Conservation (phyloP, 2,888 invertebrate genomes). For the Limnephilus marmoratus region DNA sequence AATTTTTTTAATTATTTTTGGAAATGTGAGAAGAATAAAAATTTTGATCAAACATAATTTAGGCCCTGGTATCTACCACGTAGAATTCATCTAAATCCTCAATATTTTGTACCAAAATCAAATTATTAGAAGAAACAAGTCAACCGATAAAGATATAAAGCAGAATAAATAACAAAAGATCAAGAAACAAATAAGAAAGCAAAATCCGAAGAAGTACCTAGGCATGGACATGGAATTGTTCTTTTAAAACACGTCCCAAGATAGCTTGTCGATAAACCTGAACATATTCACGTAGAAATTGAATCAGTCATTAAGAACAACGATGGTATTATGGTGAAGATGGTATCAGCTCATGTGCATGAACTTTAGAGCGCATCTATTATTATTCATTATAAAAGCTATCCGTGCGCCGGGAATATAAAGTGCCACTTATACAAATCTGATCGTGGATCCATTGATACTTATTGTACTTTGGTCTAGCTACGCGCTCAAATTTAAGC, state of each 20-base stretch:
- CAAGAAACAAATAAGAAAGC: background rate
- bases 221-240: background rate
- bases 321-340: background rate
- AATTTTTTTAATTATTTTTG: too few species aligned
- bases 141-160: background rate
- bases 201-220: background rate
- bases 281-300: background rate
- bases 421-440: conserved; percentile 2
- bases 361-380: background rate
- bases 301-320: background rate
- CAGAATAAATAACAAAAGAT: background rate
- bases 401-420: background rate
- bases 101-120: too few species aligned
- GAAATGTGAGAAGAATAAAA: too few species aligned
- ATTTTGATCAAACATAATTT: too few species aligned
- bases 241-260: background rate
- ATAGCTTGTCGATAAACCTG: background rate
- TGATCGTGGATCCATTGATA: background rate
- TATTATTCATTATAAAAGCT: background rate
- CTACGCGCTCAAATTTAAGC: background rate
- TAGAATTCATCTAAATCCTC: too few species aligned
- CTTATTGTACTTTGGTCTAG: background rate
- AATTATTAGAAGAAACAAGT: background rate
- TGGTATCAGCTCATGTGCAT: background rate
- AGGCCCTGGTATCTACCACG: too few species aligned